Base-by-base conservation (phyloP, 1,140 invertebrate species). In the Macrosteles quadrilineatus region DNA sequence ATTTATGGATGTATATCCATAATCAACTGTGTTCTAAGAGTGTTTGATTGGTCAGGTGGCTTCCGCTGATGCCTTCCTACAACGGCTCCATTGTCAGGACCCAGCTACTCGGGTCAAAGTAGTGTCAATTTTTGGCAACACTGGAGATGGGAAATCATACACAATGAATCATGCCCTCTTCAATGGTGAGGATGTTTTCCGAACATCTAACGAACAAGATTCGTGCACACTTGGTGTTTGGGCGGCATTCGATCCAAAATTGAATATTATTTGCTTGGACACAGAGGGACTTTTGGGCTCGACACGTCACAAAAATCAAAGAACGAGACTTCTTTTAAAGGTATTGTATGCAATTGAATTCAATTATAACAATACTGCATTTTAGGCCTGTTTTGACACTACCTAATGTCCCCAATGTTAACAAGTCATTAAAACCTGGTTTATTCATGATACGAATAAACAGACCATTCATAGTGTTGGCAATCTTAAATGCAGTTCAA, bases 101-200 rank as follows among this genome's bases (percentile, higher is more conserved):
- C 78, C 74, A 11, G 76, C 81, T 21, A 77, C 80, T 0, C 86
- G 85, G 76, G 86, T 94, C 1, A 95, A 94, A 83, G 92, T 95
- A 21, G 87, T 95, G 1, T 92, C 92, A 1, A 93, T 95, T 76
- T 93, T 95, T 84, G 93, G 93, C 0, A 94, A 93, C 75, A 93
- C 91, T 1, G 92, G 92, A 0, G 92, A 94, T 82, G 92, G 92
- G 1, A 95, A 95, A 80, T 94, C 92, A 40, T 85, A 91, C 74
- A 93, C 91, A 0, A 78, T 95, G 67, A 95, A 95, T 81, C 85
- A 93, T 73, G 87, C 87, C 17, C 93, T 95, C 77, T 95, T 94
- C 78, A 80, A 85, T 75, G 91, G 91, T 0, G 78, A 85, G 72
- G 87, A 92, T 80, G 83, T 94, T 0, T 94, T 94, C 79, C 82